Conservation (phyloP, 1,140 invertebrate species). For the Sitobion miscanthi region DNA sequence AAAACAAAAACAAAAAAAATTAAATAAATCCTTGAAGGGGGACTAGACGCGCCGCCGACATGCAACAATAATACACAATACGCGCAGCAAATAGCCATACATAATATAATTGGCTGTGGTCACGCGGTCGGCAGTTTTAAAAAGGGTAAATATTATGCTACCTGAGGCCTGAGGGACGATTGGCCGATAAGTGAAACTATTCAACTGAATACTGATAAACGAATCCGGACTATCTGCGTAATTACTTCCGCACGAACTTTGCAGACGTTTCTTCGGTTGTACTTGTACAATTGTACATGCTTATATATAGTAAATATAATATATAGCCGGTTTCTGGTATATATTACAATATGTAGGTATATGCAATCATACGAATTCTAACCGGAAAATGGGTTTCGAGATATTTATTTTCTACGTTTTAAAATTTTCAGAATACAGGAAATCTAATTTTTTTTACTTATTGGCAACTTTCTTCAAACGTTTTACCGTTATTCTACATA, state of each 20-base stretch:
- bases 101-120: not conserved
- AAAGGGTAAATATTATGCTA: not conserved
- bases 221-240: not conserved
- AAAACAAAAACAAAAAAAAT: not conserved
- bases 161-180: not conserved
- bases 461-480: too few relatives aligned
- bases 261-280: not conserved
- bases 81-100: not conserved
- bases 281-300: not conserved
- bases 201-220: not conserved
- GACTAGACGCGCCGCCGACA: not conserved
- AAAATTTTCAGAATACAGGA: not conserved
- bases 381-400: not conserved
- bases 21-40: not conserved
- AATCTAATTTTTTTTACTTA: not conserved
- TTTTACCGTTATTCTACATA: not conserved
- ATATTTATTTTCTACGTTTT: too few relatives aligned
- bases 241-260: not conserved
- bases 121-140: not conserved
- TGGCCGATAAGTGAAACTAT: conserved; percentile 12
- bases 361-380: not conserved
- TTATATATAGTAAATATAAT: not conserved
- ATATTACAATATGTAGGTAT: too few relatives aligned
- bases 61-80: not conserved
- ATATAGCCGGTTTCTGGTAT: not conserved